These are phyloP conservation scores for Serripes groenlandicus DNA, from an alignment of 2,888 invertebrate genomes.

Conservation along the genomic window DNA sequence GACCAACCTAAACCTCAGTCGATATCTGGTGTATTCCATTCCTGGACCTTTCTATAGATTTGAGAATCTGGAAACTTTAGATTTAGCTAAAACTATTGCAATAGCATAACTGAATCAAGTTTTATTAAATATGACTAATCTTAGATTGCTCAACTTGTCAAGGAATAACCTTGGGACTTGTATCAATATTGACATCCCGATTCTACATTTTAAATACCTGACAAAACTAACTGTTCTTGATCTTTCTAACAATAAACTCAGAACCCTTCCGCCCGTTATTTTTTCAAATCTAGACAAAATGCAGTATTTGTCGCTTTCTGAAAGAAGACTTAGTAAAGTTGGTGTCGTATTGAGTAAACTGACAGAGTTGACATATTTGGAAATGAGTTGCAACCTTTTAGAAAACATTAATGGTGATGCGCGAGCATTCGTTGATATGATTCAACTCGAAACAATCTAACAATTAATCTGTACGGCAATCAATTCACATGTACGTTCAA, in stretches of 20 bases:
- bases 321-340: neutral
- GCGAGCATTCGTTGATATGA: neutral
- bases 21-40: conserved; percentile 1
- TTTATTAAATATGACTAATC: conserved; percentile 6
- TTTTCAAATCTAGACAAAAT: neutral
- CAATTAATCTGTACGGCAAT: neutral
- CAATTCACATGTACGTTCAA: neutral
- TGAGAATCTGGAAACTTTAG: neutral
- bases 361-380: neutral
- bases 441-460: neutral
- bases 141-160: neutral
- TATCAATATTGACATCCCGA: neutral
- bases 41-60: neutral
- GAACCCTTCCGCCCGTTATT: neutral
- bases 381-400: neutral
- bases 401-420: neutral
- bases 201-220: neutral
- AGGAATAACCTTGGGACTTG: conserved; percentile 2
- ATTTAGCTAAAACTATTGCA: conserved; percentile 13
- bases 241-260: conserved; percentile 6
- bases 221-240: conserved; percentile 3
- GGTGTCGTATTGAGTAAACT: neutral
- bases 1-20: neutral
- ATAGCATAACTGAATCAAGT: neutral
- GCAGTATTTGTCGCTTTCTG: neutral